Evolutionary conservation across 2,888 invertebrate genomes (phyloP), one percentile per base, ranked within the genome.

Genomic region (Zygaena filipendulae): DNA sequence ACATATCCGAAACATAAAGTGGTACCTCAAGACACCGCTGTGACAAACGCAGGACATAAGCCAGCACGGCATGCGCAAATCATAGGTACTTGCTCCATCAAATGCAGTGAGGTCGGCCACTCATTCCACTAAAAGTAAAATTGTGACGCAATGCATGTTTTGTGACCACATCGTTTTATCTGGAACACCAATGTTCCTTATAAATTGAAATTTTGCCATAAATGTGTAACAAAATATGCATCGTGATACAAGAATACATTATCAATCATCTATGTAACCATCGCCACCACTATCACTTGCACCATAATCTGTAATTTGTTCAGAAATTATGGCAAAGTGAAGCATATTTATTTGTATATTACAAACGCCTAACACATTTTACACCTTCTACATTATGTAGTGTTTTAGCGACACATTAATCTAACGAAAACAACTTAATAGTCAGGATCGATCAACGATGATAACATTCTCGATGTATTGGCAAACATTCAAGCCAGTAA

Each of bases 41-140:
- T 52, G 52, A 62, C 59, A 72, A 69, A 68, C 75, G 70, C 63
- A 60, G 71, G 68, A 74, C 68, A 74, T 56, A 71, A 74, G 68
- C 68, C 70, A 70, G 69, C 63, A 62, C 64, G 63, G 60, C 79
- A 79, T 79, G 79, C 79, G 74, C 75, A 75, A 77, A 74, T 62
- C 61, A 77, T 62, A 16, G n/a, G n/a, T n/a, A 75, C 57, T 69
- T 67, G 69, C 66, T 72, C 74, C 75, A 74, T 67, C 68, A 49
- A 75, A 74, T 79, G 79, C 77, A 70, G 79, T 77, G 77, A 72
- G 45, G 72, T 74, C 75, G 74, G 77, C 62, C 77, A 72, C 75
- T 72, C 75, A 79, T 77, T 75, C 74, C 72, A 74, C 79, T 77
- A 77, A 68, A 60, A 68, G 72, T 74, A 70, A 50, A 49, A 53